Evolutionary conservation across 2,113 vertebrate genomes (phyloP).

Genomic region (Eudorcas thomsonii): DNA sequence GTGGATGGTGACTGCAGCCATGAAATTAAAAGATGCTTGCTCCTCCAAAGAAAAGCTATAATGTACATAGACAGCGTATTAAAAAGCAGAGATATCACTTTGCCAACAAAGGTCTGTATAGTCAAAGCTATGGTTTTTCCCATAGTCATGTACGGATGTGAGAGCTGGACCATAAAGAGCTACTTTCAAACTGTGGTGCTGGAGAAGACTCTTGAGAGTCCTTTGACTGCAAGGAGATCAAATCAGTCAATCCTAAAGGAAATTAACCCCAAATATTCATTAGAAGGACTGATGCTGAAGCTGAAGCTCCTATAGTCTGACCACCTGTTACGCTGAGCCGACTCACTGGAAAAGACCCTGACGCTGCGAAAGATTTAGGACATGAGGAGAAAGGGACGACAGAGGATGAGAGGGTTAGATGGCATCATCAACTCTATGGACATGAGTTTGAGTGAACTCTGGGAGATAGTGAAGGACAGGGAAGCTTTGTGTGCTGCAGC

Average conservation of each 20-base stretch:
- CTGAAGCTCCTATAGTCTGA: background rate
- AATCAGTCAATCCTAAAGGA: background rate
- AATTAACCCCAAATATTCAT: background rate
- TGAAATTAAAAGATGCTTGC: background rate
- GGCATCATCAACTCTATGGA: background rate
- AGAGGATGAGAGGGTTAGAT: background rate
- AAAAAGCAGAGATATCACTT: background rate
- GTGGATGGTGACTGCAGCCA: background rate
- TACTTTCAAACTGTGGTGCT: background rate
- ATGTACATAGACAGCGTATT: background rate
- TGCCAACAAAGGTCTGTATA: background rate
- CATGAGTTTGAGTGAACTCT: background rate
- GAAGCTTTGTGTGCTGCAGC: background rate
- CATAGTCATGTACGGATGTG: background rate
- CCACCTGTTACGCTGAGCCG: fast-evolving
- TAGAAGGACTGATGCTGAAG: background rate
- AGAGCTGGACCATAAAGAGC: background rate
- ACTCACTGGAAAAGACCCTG: background rate
- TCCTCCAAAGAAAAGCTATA: background rate
- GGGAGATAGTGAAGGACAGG: background rate
- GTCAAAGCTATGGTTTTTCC: background rate
- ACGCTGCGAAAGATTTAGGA: background rate
- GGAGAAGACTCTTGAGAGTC: background rate
- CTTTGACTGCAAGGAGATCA: background rate
- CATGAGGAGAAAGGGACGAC: background rate